Evolutionary conservation across 1,140 invertebrate genomes (phyloP).

Genomic region (Ridgeia piscesae): DNA sequence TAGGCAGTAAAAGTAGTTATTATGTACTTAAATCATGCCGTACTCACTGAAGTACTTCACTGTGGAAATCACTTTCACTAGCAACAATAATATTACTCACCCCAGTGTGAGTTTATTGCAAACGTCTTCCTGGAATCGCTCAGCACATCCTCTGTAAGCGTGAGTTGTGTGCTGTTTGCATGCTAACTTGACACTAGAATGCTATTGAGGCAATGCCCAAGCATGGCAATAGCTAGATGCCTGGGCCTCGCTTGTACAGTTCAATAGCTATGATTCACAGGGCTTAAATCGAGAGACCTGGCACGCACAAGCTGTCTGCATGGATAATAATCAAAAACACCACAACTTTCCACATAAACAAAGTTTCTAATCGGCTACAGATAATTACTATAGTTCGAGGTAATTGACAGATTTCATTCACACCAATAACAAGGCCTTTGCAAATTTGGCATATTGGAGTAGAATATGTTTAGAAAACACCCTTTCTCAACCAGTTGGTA

Average conservation of each 20-base stretch:
- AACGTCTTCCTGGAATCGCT: background rate
- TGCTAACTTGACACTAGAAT: background rate
- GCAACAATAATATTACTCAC: background rate
- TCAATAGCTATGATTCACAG: too few relatives aligned
- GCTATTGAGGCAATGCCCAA: background rate
- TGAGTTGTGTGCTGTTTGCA: background rate
- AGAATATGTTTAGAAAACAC: background rate
- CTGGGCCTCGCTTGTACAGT: background rate
- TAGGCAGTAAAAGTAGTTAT: background rate
- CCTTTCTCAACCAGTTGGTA: too few relatives aligned
- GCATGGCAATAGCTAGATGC: background rate
- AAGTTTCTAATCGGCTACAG: background rate
- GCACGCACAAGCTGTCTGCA: background rate
- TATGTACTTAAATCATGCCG: background rate
- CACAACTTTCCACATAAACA: background rate
- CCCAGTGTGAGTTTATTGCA: background rate
- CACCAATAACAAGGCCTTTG: background rate
- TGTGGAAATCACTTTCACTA: background rate
- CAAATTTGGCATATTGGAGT: background rate
- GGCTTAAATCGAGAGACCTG: too few relatives aligned
- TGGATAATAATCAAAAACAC: background rate
- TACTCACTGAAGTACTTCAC: background rate
- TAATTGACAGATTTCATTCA: background rate
- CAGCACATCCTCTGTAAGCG: background rate
- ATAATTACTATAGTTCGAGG: background rate